These are phyloP conservation scores for Penaeus japonicus DNA, from an alignment of 1,140 invertebrate genomes.

Conservation along the genomic window DNA sequence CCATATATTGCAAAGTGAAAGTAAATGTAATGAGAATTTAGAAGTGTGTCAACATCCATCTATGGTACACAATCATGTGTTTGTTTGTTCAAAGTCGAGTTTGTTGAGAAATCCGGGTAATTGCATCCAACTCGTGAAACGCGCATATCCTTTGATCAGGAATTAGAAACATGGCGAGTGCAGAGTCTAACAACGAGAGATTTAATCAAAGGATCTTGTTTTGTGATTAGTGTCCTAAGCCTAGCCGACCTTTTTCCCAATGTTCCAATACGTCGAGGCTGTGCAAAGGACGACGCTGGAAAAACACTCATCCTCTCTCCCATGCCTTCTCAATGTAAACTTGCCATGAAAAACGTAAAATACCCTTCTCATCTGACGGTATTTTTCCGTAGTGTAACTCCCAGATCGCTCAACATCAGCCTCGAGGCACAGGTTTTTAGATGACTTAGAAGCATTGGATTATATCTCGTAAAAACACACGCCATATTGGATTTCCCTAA, in stretches of 20 bases:
- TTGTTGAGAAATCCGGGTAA: not conserved
- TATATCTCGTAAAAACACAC: constrained; percentile 47
- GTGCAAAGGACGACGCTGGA: not conserved
- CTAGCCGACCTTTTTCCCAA: constrained; percentile 46
- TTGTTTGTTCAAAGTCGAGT: constrained; percentile 24
- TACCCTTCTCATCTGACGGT: not conserved
- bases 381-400: not conserved
- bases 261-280: constrained; percentile 41
- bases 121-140: not conserved
- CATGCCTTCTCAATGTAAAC: not conserved
- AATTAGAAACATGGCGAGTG: no score
- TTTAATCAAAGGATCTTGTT: not conserved
- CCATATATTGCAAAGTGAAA: not conserved
- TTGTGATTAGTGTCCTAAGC: constrained; percentile 32
- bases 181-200: not conserved
- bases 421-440: constrained; percentile 40
- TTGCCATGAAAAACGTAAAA: not conserved
- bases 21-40: constrained; percentile 15
- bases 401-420: not conserved
- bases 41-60: constrained; percentile 38
- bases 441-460: constrained; percentile 43
- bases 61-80: constrained; percentile 40
- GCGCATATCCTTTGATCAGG: no score
- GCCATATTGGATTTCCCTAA: constrained; percentile 52
- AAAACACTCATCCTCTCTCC: not conserved